Evolutionary conservation across 1,140 invertebrate genomes (phyloP).

Genomic region (Aethina tumida): DNA sequence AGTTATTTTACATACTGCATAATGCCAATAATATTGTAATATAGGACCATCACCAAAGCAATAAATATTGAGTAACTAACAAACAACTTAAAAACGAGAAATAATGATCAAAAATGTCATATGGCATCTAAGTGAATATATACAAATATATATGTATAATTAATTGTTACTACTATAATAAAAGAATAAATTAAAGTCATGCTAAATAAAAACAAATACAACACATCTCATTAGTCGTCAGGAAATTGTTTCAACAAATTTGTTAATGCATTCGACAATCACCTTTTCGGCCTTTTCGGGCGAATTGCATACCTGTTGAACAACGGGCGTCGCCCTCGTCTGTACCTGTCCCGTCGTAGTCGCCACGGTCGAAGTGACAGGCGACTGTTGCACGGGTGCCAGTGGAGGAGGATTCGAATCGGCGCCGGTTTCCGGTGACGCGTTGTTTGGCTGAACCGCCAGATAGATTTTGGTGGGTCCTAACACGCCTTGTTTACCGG

Average conservation of each 20-base stretch:
- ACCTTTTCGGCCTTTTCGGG: constrained; percentile 26
- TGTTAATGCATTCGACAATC: constrained; percentile 21
- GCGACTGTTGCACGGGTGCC: constrained; percentile 37
- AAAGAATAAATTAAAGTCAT: too few relatives aligned
- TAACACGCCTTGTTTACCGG: constrained; percentile 69
- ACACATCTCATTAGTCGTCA: neutral
- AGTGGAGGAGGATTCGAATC: constrained; percentile 38
- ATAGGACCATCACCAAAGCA: too few relatives aligned
- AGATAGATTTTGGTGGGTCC: constrained; percentile 77
- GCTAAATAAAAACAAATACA: neutral
- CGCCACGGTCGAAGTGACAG: constrained; percentile 3
- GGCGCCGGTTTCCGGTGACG: constrained; percentile 12
- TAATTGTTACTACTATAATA: too few relatives aligned
- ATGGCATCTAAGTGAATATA: too few relatives aligned
- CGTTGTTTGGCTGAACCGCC: constrained; percentile 57
- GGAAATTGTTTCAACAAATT: neutral
- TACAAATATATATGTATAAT: too few relatives aligned
- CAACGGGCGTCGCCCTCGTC: constrained; percentile 7
- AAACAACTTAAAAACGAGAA: too few relatives aligned
- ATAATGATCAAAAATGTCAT: too few relatives aligned
- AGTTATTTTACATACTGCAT: too few relatives aligned
- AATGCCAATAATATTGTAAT: too few relatives aligned
- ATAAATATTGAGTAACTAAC: too few relatives aligned
- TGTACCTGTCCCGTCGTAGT: constrained; percentile 9
- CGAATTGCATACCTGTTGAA: constrained; percentile 34